Base-by-base conservation (phyloP, 2,113 vertebrate species). In the Callipepla californica region DNA sequence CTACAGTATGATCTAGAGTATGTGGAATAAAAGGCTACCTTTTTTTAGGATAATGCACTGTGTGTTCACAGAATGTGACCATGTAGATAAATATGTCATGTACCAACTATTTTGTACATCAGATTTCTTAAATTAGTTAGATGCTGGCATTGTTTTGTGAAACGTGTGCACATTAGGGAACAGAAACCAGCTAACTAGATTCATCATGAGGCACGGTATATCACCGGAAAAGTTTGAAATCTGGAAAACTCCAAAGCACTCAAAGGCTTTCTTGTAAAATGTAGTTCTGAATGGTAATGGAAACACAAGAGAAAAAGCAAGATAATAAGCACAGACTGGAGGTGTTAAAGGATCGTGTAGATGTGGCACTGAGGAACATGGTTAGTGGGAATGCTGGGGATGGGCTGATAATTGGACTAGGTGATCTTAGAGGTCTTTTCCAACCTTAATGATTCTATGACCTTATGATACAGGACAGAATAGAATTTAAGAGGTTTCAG, bases 21-120 rank as follows among this genome's bases (percentile, higher is more conserved):
- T 48, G 40, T 61, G 62, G 78, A 4, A 20, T 36, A 69, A 50
- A 72, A 63, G 11, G 1, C 2, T 1, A 1, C 0, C 16, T 51
- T 13, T 42, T 48, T 75, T 38, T 69, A 32, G 6, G 2, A 36
- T 30, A 5, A 5, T 72, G 4, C 5, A 6, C 6, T 61, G 34
- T 48, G 13, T 51, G 6, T 36, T 21, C 40, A 62, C 40, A 62
- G n/a, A 50, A 5, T 66, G 11, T 30, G 76, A 58, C 17, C 8
- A 70, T 2, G 3, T 25, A 42, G 36, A 57, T 53, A 19, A 83
- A 80, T 40, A 9, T 42, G 2, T 19, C 69, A 7, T 7, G 5
- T 26, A 5, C 23, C 40, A 50, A 40, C 8, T 16, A 11, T 42
- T 25, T n/a, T 25, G 18, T 47, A 9, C 48, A 21, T 34, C 51